Base-by-base conservation (phyloP, 2,888 invertebrate genomes). In the Ametastegia equiseti region DNA sequence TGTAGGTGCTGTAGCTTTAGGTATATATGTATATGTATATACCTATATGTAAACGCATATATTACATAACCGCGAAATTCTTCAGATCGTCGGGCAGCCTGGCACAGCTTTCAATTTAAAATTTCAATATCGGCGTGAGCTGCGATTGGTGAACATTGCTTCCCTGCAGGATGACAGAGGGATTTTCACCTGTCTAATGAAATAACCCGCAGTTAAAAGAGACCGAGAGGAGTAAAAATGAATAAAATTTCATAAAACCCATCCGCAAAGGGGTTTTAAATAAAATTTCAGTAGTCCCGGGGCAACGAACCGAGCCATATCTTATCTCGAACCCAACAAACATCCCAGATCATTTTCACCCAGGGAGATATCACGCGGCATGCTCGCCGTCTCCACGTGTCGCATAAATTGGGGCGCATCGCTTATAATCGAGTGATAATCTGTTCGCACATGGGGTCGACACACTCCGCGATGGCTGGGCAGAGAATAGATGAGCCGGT, bases 381-480 rank as follows among this genome's bases (percentile, higher is more conserved):
- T 67, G 83, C 83, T 82, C n/a, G n/a, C 83, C 84, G 86, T 86
- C 85, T 86, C 82, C 81, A 82, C 80, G 57, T 81, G 82, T 84
- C 84, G 83, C 84, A 81, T 57, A 87, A 88, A 88, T 88, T 86
- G 87, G 75, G 39, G 82, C 83, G 80, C 73, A 83, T 82, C 78
- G 84, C 83, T 84, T n/a, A n/a, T n/a, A 87, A 86, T 86, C 85
- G 47, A 71, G 54, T 39, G 54, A 75, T 75, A 54, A 75, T 75
- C 54, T 45, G 54, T 75, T 54, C 54, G 75, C 75, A 54, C 54
- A 42, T 50, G 75, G 75, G 75, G 75, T 54, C 50, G 75, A 54
- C 54, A 75, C 50, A 54, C 54, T n/a, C n/a, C n/a, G n/a, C 50
- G 54, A 36, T 50, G 45, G 75, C 33, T 33, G 54, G 54, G 39